Evolutionary conservation across 2,888 invertebrate genomes (phyloP).

Genomic region (Zygothrica quintamaculata): DNA sequence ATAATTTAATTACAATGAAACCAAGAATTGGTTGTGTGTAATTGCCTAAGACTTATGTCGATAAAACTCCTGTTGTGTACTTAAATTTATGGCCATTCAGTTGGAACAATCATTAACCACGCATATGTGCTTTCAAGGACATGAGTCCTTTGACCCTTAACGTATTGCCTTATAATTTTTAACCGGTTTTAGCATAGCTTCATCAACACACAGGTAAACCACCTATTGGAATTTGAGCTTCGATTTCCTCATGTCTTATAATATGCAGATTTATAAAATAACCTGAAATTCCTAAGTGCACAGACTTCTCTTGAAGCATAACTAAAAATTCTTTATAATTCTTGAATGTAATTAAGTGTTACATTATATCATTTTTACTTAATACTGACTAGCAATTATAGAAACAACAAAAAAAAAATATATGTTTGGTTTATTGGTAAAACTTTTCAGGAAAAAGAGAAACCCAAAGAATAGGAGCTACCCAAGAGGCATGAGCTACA

Average conservation of each 20-base stretch:
- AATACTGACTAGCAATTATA: no score
- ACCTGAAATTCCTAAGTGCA: no score
- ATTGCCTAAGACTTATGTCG: conserved; percentile 40
- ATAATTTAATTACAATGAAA: conserved; percentile 42
- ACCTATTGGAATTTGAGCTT: conserved; percentile 12
- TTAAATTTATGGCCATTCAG: conserved; percentile 37
- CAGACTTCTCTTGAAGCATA: no score
- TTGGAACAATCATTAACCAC: background rate
- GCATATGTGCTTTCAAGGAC: conserved; percentile 54
- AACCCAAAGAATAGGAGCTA: conserved; percentile 1
- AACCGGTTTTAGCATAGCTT: conserved; percentile 51
- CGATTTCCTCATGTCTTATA: no score
- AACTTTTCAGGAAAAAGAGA: background rate
- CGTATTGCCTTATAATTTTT: conserved; percentile 5
- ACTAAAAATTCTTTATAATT: no score
- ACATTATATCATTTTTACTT: no score
- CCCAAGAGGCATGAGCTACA: conserved; percentile 16
- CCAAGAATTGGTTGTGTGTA: conserved; percentile 23
- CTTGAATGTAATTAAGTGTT: no score
- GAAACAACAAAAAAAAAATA: no score
- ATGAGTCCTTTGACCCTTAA: conserved; percentile 61
- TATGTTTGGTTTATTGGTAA: conserved; percentile 29
- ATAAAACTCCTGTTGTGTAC: conserved; percentile 59
- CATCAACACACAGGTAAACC: no score
- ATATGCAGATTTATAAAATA: no score